phyloP scores from a whole-genome alignment of 2,113 vertebrate species.

The Pachycephala philippinensis region DNA sequence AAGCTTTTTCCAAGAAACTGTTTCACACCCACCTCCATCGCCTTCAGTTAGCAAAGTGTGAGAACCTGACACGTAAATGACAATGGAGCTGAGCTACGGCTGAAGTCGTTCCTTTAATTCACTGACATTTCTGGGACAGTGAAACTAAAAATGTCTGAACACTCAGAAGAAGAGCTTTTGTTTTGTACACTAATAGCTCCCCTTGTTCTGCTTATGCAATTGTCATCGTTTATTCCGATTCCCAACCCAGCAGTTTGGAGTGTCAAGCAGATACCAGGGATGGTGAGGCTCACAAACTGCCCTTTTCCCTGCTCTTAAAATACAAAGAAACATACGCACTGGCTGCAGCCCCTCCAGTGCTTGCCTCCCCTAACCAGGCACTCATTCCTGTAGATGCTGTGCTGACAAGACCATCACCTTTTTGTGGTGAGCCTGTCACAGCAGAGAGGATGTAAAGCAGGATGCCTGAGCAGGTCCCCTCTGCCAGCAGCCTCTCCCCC shows the following conservation, averaged over 20 bases:
- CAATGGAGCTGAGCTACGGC: background rate
- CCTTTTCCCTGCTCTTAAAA: background rate
- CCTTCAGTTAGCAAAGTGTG: slow-evolving; percentile 32
- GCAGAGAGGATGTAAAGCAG: background rate
- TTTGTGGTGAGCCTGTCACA: background rate
- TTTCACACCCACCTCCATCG: slow-evolving; percentile 21
- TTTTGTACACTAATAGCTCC: slow-evolving; percentile 33
- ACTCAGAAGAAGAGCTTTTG: slow-evolving; percentile 28
- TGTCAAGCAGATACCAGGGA: background rate
- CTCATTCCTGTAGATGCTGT: background rate
- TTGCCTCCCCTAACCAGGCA: background rate
- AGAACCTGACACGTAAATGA: slow-evolving; percentile 52
- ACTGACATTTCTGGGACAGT: slow-evolving; percentile 63
- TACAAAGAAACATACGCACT: background rate
- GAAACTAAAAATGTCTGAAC: slow-evolving; percentile 38
- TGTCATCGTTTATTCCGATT: slow-evolving; percentile 6
- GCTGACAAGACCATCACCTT: background rate
- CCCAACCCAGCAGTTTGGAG: background rate
- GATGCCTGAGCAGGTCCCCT: background rate
- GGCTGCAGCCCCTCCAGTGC: background rate
- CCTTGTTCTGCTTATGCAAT: slow-evolving; percentile 43
- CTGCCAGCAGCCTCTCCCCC: background rate
- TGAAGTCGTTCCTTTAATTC: background rate
- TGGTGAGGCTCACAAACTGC: background rate
- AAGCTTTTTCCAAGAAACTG: background rate